Evolutionary conservation across 1,140 invertebrate species (phyloP).

Genomic region (Condylostylus longicornis): DNA sequence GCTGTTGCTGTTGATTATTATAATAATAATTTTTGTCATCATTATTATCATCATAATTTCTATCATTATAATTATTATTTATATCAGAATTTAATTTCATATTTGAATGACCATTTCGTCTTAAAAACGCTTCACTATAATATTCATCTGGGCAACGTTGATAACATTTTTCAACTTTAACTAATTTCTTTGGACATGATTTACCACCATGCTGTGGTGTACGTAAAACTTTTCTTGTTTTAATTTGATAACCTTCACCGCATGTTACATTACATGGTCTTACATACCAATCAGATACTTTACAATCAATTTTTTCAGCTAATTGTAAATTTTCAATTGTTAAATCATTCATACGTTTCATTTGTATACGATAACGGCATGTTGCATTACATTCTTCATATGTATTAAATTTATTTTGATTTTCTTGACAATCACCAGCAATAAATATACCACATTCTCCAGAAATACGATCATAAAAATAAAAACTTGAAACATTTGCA

Average conservation of each 20-base stretch:
- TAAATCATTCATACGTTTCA: constrained; percentile 11
- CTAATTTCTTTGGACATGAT: constrained; percentile 45
- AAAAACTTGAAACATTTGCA: constrained; percentile 41
- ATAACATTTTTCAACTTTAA: constrained; percentile 23
- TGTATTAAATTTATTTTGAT: constrained; percentile 54
- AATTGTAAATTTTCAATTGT: constrained; percentile 14
- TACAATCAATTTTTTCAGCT: constrained; percentile 36
- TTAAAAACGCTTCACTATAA: too few relatives aligned
- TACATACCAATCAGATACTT: constrained; percentile 47
- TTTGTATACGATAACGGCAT: constrained; percentile 13
- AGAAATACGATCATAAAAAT: constrained; percentile 52
- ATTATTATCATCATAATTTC: too few relatives aligned
- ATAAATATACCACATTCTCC: constrained; percentile 53
- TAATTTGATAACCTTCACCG: constrained; percentile 36
- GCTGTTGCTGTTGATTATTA: too few relatives aligned
- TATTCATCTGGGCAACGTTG: constrained; percentile 23
- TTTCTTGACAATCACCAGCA: constrained; percentile 61
- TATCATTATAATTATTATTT: too few relatives aligned
- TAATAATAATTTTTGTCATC: too few relatives aligned
- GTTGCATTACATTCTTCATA: constrained; percentile 34
- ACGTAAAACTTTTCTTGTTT: constrained; percentile 34
- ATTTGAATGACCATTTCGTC: too few relatives aligned
- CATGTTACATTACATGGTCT: constrained; percentile 45
- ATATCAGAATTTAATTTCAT: too few relatives aligned
- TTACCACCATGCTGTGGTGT: constrained; percentile 49